Percentiles rank a stretch among this genome's conserved stretches.
These are phyloP conservation scores for Galeruca laticollis DNA, from an alignment of 2,888 invertebrate species.

Conservation along the genomic window DNA sequence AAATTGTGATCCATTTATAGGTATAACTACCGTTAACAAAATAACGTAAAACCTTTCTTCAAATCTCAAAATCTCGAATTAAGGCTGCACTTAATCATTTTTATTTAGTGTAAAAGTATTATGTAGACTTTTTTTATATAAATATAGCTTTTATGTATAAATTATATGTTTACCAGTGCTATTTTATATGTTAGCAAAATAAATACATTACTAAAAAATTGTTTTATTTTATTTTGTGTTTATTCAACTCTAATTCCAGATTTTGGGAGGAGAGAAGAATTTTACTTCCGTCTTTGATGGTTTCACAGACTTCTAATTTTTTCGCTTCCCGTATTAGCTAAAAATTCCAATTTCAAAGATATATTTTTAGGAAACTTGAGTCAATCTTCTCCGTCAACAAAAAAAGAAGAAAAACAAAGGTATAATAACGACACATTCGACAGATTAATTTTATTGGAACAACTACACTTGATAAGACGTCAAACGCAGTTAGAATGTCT, in stretches of 20 bases:
- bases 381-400: background rate
- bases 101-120: conserved; percentile 27
- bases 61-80: conserved; percentile 58
- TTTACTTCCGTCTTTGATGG: background rate
- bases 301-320: background rate
- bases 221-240: conserved; percentile 38
- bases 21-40: background rate
- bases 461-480: conserved; percentile 10
- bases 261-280: conserved; percentile 39
- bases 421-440: background rate
- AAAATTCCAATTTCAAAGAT: background rate
- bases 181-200: conserved; percentile 48
- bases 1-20: background rate
- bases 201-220: conserved; percentile 38
- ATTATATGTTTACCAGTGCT: conserved; percentile 42
- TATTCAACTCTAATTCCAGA: conserved; percentile 44
- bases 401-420: background rate
- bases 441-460: conserved; percentile 21
- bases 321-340: background rate
- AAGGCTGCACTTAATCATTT: conserved; percentile 58
- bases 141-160: conserved; percentile 38
- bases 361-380: conserved; percentile 12
- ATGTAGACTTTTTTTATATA: conserved; percentile 36
- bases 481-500: conserved; percentile 12
- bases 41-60: conserved; percentile 44